Conservation (phyloP, 2,888 invertebrate genomes). For the Julus scanicus region DNA sequence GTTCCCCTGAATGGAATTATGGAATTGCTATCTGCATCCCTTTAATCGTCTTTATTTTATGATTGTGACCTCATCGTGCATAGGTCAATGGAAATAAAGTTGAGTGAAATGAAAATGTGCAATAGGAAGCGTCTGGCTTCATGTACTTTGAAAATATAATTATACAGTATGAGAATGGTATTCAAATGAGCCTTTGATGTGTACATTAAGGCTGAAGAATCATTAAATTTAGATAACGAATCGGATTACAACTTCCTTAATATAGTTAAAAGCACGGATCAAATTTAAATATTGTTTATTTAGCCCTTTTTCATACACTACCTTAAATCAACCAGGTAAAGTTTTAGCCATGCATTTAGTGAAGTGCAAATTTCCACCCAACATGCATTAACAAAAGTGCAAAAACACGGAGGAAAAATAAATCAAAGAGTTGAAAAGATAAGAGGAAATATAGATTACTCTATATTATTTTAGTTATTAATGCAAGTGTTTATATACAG, state of each 20-base stretch:
- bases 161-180: background rate
- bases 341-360: slow-evolving; percentile 43
- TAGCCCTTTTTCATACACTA: slow-evolving; percentile 41
- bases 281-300: background rate
- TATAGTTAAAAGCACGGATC: background rate
- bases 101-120: background rate
- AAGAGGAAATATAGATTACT: slow-evolving; percentile 22
- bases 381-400: slow-evolving; percentile 30
- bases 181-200: background rate
- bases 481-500: slow-evolving; percentile 41
- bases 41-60: background rate
- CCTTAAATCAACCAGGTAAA: background rate
- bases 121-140: background rate
- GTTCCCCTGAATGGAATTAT: background rate
- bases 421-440: slow-evolving; percentile 14
- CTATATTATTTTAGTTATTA: slow-evolving; percentile 28
- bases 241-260: background rate
- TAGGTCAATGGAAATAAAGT: background rate
- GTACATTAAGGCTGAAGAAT: background rate
- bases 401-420: background rate
- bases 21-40: background rate
- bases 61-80: background rate
- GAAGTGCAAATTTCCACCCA: slow-evolving; percentile 22
- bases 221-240: background rate
- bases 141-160: background rate